These are phyloP conservation scores for Pholis gunnellus DNA, from an alignment of 2,113 vertebrate species.

Conservation along the genomic window DNA sequence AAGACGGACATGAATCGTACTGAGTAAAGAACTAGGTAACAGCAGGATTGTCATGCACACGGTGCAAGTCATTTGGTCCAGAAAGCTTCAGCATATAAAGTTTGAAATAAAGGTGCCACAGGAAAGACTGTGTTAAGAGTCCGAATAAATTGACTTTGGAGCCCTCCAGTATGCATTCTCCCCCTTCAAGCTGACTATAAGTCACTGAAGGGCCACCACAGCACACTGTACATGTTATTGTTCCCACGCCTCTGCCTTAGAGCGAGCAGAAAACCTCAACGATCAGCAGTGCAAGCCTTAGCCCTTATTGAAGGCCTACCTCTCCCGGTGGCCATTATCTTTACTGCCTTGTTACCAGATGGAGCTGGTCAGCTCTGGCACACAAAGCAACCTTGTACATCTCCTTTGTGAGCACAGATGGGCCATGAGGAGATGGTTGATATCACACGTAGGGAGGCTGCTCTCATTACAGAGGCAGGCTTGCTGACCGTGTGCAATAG, in stretches of 20 bases:
- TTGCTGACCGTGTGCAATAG: conserved; percentile 17
- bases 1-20: conserved; percentile 34
- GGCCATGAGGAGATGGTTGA: conserved; percentile 45
- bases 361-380: conserved; percentile 51
- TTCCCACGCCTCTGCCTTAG: conserved; percentile 23
- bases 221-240: conserved; percentile 13
- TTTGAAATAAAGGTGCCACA: conserved; percentile 12
- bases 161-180: not conserved
- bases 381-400: conserved; percentile 29
- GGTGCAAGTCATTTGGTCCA: not conserved
- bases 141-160: not conserved
- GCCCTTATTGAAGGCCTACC: conserved; percentile 47
- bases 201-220: not conserved
- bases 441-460: conserved; percentile 35
- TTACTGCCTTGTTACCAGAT: conserved; percentile 65
- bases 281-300: conserved; percentile 11
- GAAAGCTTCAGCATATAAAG: conserved; percentile 9
- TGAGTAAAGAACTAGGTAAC: not conserved
- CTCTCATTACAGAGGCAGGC: conserved; percentile 20
- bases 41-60: not conserved
- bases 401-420: conserved; percentile 65
- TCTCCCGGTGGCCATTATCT: conserved; percentile 59
- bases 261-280: conserved; percentile 43
- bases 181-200: not conserved
- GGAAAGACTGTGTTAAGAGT: not conserved